Percentiles rank a stretch among this genome's conserved stretches.
phyloP scores from a whole-genome alignment of 64 coral and sea anemone species.

The Hydrozoanthus tunicans region DNA sequence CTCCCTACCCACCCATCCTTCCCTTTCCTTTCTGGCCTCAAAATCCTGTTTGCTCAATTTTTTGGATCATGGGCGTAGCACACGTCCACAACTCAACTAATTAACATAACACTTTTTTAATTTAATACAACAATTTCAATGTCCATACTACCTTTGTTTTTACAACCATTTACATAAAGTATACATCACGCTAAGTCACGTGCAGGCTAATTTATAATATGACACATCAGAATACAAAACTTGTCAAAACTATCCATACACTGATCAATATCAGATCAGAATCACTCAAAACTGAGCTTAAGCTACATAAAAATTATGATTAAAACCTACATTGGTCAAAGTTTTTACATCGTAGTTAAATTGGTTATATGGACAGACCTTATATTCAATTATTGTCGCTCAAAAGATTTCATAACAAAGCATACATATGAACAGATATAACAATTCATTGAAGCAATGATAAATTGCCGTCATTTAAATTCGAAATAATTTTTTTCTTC shows the following conservation, averaged over 20 bases:
- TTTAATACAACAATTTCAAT: slow-evolving; percentile 86
- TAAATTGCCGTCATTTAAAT: background rate
- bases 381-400: slow-evolving; percentile 59
- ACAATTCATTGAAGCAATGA: slow-evolving; percentile 31
- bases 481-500: background rate
- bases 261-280: slow-evolving; percentile 44
- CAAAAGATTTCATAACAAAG: slow-evolving; percentile 44
- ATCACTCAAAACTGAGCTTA: slow-evolving; percentile 46
- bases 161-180: slow-evolving; percentile 78
- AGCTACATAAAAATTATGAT: slow-evolving; percentile 71
- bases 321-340: slow-evolving; percentile 80
- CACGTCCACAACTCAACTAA: slow-evolving; percentile 10
- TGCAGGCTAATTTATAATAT: slow-evolving; percentile 54
- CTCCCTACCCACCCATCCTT: no score
- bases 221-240: slow-evolving; percentile 77
- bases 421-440: slow-evolving; percentile 55
- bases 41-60: no score
- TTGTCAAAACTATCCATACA: slow-evolving; percentile 21
- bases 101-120: slow-evolving; percentile 66
- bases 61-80: background rate
- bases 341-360: slow-evolving; percentile 61
- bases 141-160: slow-evolving; percentile 62
- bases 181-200: slow-evolving; percentile 64
- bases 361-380: slow-evolving; percentile 58
- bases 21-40: no score